Base-by-base conservation (phyloP, 2,797 vertebrate genomes). In the Parotocinclus haroldoi region DNA sequence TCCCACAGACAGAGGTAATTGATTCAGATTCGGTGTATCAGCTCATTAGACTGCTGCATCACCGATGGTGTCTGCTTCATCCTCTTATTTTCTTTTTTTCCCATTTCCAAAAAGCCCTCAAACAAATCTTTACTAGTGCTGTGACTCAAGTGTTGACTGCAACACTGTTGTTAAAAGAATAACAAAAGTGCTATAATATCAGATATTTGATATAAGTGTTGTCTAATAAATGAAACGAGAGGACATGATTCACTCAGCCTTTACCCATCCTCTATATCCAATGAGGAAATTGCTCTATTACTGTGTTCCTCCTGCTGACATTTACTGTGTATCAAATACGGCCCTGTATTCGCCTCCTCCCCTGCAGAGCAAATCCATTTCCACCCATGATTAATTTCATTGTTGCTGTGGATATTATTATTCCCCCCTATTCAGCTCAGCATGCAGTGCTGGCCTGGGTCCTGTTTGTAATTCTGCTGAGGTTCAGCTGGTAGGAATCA, bases 381-480 rank as follows among this genome's bases (percentile, higher is more conserved):
- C 66, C 72, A 64, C 64, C 63, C 51, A 73, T 76, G 74, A 82
- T 80, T 80, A 68, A 80, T 76, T 76, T 79, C 75, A 78, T 78
- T 78, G 80, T 76, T 78, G 77, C 63, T 17, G 66, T 58, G 73
- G 76, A 79, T 78, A 78, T 79, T 78, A 76, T 79, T 79, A 78
- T 82, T 76, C 69, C 72, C 69, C 72, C 54, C 58, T 62, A 14
- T 76, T 74, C 59, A 40, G 59, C 64, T 70, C 71, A 63, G 68
- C 55, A 36, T 63, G 69, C 37, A 38, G 38, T 72, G 53, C 39
- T 27, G 66, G 74, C 63, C 60, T 52, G 37, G 64, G 58, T 51
- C 71, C 68, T 74, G 58, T 76, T 73, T 78, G 73, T 79, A 73
- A 80, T 80, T 79, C 79, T 66, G 75, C 62, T 66, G 56, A 63